phyloP scores from a whole-genome alignment of 1,140 invertebrate genomes.

The Sitodiplosis mosellana region DNA sequence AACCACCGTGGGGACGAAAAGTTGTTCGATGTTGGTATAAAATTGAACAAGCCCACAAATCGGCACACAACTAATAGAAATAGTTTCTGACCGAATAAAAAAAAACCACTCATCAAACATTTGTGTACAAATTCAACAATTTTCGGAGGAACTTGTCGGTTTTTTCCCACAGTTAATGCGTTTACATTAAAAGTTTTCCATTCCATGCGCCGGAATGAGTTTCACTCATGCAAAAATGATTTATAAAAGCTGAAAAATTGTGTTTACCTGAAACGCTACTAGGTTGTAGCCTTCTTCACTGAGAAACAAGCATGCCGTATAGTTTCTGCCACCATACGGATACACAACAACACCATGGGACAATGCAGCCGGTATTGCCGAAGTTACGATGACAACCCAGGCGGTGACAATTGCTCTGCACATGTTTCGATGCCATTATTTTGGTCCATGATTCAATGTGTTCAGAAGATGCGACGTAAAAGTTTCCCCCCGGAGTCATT shows the following conservation, averaged over 20 bases:
- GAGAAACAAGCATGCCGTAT: conserved; percentile 45
- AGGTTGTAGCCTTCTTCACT: conserved; percentile 46
- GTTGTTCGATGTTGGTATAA: not conserved
- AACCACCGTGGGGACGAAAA: not conserved
- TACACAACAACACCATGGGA: conserved; percentile 61
- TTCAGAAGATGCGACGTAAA: too few species aligned
- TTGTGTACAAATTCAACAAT: too few species aligned
- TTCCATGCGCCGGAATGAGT: too few species aligned
- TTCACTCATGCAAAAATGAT: too few species aligned
- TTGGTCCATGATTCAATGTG: too few species aligned
- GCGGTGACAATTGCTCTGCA: conserved; percentile 51
- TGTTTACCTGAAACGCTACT: conserved; percentile 40
- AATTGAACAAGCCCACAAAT: not conserved
- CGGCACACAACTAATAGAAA: too few species aligned
- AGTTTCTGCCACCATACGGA: conserved; percentile 34
- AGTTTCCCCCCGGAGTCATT: too few species aligned
- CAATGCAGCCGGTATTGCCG: conserved; percentile 55
- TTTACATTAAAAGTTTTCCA: too few species aligned
- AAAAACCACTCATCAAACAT: not conserved
- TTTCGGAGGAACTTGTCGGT: too few species aligned
- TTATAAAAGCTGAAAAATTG: not conserved
- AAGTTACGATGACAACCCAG: conserved; percentile 64
- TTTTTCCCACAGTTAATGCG: too few species aligned
- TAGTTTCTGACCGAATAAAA: not conserved
- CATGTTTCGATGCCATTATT: too few species aligned